phyloP scores from a whole-genome alignment of 2,888 invertebrate genomes.

The Synergus laeviventris region DNA sequence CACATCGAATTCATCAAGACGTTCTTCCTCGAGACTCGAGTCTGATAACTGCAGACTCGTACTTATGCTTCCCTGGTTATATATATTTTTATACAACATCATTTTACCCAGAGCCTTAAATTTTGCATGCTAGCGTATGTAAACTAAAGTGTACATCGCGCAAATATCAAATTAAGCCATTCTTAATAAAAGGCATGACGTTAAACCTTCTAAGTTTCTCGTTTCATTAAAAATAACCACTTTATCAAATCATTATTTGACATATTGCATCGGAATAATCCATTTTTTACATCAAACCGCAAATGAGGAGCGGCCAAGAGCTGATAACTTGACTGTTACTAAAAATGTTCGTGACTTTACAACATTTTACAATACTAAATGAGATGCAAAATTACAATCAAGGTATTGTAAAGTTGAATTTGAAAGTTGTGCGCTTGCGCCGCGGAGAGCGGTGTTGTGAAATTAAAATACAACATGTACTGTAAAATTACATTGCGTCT shows the following conservation, averaged over 20 bases:
- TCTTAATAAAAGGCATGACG: neutral
- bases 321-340: too few species aligned
- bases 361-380: too few species aligned
- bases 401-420: too few species aligned
- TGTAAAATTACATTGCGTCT: too few species aligned
- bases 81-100: slow-evolving; percentile 61
- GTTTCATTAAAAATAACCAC: neutral
- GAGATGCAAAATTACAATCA: too few species aligned
- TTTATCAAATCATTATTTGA: neutral
- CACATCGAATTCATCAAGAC: slow-evolving; percentile 56
- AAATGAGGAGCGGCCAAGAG: neutral
- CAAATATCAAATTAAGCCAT: slow-evolving; percentile 24
- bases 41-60: slow-evolving; percentile 52
- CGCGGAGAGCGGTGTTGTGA: too few species aligned
- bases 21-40: slow-evolving; percentile 37
- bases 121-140: slow-evolving; percentile 43
- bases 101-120: slow-evolving; percentile 47
- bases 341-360: too few species aligned
- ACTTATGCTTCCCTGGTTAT: slow-evolving; percentile 61
- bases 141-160: slow-evolving; percentile 20
- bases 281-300: neutral
- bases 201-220: slow-evolving; percentile 1
- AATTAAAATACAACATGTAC: too few species aligned
- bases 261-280: neutral
- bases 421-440: too few species aligned